Percentiles rank a stretch among this genome's conserved stretches.
These are phyloP conservation scores for Mimumesa dahlbomi DNA, from an alignment of 2,888 invertebrate species.

Conservation along the genomic window DNA sequence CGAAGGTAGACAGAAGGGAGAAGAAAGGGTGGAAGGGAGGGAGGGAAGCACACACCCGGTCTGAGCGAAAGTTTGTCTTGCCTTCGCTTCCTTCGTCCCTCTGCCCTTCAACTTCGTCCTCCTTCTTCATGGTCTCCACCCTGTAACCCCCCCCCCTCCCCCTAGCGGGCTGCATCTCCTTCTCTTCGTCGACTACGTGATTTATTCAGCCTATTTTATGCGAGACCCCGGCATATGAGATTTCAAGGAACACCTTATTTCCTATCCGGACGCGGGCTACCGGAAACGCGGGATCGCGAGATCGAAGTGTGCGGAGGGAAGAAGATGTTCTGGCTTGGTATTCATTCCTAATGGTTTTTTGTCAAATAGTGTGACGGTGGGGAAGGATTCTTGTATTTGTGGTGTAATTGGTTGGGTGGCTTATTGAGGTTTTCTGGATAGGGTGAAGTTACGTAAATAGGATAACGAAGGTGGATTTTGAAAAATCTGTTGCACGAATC, in stretches of 20 bases:
- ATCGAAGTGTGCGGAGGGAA: slow-evolving; percentile 41
- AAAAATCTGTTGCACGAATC: too few relatives aligned
- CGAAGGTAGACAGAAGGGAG: slow-evolving; percentile 26
- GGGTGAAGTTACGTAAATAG: too few relatives aligned
- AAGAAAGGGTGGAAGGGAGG: too few relatives aligned
- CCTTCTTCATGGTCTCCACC: slow-evolving; percentile 1
- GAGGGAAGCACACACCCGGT: slow-evolving; percentile 59
- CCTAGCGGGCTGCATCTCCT: slow-evolving; percentile 21
- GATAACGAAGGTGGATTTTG: too few relatives aligned
- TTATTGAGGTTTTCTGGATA: too few relatives aligned
- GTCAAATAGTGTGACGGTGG: too few relatives aligned
- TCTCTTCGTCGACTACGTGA: slow-evolving; percentile 62
- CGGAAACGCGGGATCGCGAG: slow-evolving; percentile 44
- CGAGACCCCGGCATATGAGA: slow-evolving; percentile 74
- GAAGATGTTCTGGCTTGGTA: slow-evolving; percentile 9
- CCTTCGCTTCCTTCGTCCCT: slow-evolving; percentile 43
- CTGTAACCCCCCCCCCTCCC: slow-evolving; percentile 15
- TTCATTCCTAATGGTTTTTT: background rate
- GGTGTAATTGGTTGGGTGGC: too few relatives aligned
- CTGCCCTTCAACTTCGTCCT: slow-evolving; percentile 23
- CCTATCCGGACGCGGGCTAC: slow-evolving; percentile 54
- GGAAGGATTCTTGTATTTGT: too few relatives aligned
- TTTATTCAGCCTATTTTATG: slow-evolving; percentile 77
- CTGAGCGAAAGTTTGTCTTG: slow-evolving; percentile 73
- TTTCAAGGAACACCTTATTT: slow-evolving; percentile 75